These are phyloP conservation scores for Harpagoxenus sublaevis DNA, from an alignment of 2,888 invertebrate genomes.

Conservation along the genomic window DNA sequence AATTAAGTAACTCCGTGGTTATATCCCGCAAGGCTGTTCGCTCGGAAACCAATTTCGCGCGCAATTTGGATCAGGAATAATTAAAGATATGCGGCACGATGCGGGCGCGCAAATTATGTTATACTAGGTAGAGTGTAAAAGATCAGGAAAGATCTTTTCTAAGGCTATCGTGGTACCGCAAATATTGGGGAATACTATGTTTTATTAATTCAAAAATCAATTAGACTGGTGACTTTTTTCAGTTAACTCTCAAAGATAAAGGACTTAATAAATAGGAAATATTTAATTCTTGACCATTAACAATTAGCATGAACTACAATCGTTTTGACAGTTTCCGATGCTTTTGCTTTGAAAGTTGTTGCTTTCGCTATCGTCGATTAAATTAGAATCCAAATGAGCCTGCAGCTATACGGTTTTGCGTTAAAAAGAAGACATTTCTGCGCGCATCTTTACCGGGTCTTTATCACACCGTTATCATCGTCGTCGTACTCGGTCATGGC, in stretches of 20 bases:
- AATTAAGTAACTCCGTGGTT: conserved; percentile 44
- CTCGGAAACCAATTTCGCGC: conserved; percentile 44
- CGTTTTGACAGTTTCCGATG: not conserved
- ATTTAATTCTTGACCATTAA: not conserved
- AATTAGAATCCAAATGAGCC: not conserved
- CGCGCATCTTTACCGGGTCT: not conserved
- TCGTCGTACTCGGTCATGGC: conserved; percentile 82
- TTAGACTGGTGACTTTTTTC: not conserved
- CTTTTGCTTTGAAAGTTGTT: not conserved
- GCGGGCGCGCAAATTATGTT: not conserved
- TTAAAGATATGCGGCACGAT: conserved; percentile 19
- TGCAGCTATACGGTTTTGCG: not conserved
- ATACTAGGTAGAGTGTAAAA: not conserved
- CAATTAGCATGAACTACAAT: not conserved
- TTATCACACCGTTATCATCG: conserved; percentile 34
- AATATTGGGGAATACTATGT: not conserved
- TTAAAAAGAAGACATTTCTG: not conserved
- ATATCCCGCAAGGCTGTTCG: conserved; percentile 36
- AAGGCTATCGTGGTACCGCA: not conserved
- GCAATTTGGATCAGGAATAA: conserved; percentile 49
- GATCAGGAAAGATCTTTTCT: not conserved
- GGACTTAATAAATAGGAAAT: not conserved
- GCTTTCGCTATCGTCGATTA: not conserved
- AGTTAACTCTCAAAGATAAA: not conserved
- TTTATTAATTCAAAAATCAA: not conserved